A percentile compares a stretch with the other conserved stretches of the same genome.
Evolutionary conservation across 2,888 invertebrate species (phyloP).

Genomic region (Acleris laterana): DNA sequence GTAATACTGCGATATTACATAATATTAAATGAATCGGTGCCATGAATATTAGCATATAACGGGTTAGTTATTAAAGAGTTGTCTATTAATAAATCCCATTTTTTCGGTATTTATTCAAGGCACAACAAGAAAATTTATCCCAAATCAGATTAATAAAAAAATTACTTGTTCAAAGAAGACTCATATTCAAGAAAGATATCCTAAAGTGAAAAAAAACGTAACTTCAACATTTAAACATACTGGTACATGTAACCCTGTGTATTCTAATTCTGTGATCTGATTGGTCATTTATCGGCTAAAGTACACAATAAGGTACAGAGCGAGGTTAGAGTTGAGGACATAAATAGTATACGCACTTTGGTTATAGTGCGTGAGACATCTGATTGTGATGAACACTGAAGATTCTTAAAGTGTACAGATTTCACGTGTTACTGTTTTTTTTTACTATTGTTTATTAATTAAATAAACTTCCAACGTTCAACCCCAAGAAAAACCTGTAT

Average conservation of each 20-base stretch:
- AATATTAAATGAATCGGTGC: too few species aligned
- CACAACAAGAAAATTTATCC: too few species aligned
- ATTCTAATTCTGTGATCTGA: slow-evolving; percentile 74
- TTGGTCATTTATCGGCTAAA: slow-evolving; percentile 59
- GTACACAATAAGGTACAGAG: slow-evolving; percentile 19
- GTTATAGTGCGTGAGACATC: background rate
- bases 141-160: too few species aligned
- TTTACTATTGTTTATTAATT: too few species aligned
- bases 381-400: too few species aligned
- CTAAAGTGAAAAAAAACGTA: slow-evolving; percentile 43
- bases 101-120: background rate
- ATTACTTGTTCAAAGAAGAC: too few species aligned
- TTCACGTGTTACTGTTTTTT: too few species aligned
- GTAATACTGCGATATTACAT: too few species aligned
- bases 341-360: background rate
- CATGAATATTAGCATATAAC: background rate
- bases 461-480: too few species aligned
- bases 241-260: slow-evolving; percentile 75
- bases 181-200: too few species aligned
- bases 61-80: background rate
- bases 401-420: too few species aligned
- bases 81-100: background rate
- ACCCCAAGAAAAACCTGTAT: background rate
- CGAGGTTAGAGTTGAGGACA: background rate
- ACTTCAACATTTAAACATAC: slow-evolving; percentile 44